Evolutionary conservation across 2,888 invertebrate genomes (phyloP).

Genomic region (Brachynemurus nebulosus): DNA sequence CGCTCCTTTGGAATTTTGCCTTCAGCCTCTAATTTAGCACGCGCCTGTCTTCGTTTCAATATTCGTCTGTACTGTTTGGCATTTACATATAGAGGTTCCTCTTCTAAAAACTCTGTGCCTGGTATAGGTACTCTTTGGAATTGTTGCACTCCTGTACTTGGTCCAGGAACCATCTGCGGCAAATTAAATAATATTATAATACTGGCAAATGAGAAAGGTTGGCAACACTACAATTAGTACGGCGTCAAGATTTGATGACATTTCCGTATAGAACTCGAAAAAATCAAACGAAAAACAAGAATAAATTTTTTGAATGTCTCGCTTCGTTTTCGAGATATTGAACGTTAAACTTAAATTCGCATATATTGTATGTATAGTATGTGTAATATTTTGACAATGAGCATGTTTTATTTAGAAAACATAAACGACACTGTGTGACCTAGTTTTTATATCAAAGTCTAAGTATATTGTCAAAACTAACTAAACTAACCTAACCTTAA

Average conservation of each 20-base stretch:
- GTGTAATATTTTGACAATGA: no score
- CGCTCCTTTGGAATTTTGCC: conserved; percentile 95
- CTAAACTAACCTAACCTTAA: no score
- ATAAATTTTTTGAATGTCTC: no score
- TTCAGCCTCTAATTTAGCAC: conserved; percentile 87
- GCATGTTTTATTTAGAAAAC: no score
- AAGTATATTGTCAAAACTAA: no score
- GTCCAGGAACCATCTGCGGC: conserved; percentile 41
- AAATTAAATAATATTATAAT: conserved; percentile 10
- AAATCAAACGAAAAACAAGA: neutral
- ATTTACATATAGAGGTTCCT: conserved; percentile 95
- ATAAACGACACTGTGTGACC: no score
- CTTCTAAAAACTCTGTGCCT: conserved; percentile 58
- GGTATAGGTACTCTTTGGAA: conserved; percentile 47
- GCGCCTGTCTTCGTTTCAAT: conserved; percentile 81
- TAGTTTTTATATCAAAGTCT: no score
- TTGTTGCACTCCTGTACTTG: conserved; percentile 32
- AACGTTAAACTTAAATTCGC: no score
- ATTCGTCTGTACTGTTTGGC: conserved; percentile 96
- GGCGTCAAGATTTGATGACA: no score
- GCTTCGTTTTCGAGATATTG: no score
- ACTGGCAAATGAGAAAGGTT: neutral
- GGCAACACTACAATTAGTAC: neutral
- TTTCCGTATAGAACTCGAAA: no score
- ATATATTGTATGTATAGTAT: no score